Conservation (phyloP, 2,113 vertebrate genomes). For the Canis aureus region DNA sequence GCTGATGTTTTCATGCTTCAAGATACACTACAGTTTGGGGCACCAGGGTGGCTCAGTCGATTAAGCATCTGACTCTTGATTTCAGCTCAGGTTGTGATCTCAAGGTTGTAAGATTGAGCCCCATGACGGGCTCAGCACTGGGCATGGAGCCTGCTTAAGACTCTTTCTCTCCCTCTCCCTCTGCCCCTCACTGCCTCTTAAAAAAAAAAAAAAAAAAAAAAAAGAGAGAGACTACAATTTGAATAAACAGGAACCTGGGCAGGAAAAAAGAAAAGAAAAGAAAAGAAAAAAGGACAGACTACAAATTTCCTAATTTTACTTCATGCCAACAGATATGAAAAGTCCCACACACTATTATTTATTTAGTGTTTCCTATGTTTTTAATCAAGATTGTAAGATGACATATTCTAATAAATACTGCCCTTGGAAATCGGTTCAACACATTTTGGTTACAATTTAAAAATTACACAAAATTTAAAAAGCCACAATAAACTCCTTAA, state of each 20-base stretch:
- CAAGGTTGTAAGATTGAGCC: neutral
- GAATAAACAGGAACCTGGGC: neutral
- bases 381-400: neutral
- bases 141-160: neutral
- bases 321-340: neutral
- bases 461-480: neutral
- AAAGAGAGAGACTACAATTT: neutral
- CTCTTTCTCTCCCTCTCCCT: neutral
- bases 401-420: neutral
- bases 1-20: neutral
- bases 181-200: neutral
- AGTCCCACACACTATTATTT: neutral
- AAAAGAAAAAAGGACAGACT: neutral
- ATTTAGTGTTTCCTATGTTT: neutral
- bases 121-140: neutral
- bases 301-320: neutral
- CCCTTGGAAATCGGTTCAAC: constrained; percentile 40
- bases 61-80: neutral
- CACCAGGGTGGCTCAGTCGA: neutral
- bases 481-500: neutral
- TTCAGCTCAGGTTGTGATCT: neutral
- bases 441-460: neutral
- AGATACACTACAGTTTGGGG: neutral
- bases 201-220: neutral
- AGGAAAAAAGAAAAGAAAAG: neutral